A percentile compares a stretch with the other conserved stretches of the same genome.
phyloP scores from a whole-genome alignment of 2,113 vertebrate genomes.

The Periophthalmus modestus region DNA sequence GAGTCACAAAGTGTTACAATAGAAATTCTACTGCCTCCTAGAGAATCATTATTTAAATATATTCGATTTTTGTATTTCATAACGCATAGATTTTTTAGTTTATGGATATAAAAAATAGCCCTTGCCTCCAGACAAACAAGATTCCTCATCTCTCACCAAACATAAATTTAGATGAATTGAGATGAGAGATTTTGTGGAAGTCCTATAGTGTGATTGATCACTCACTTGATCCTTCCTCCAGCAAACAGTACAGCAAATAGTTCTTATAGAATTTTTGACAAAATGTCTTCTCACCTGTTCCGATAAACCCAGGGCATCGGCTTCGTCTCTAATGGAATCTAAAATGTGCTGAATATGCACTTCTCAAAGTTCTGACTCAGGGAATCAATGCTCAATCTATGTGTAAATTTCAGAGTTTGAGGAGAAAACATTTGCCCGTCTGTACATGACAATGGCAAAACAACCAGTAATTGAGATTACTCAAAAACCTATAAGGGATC shows the following conservation, averaged over 20 bases:
- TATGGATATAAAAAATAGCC: too few species aligned
- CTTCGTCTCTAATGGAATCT: conserved; percentile 16
- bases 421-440: not conserved
- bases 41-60: too few species aligned
- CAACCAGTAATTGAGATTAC: not conserved
- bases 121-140: conserved; percentile 40
- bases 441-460: not conserved
- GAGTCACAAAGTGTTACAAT: too few species aligned
- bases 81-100: too few species aligned
- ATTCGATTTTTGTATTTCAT: too few species aligned
- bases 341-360: conserved; percentile 10
- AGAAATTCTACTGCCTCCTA: too few species aligned
- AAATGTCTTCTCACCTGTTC: conserved; percentile 13
- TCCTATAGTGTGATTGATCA: conserved; percentile 10
- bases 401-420: conserved; percentile 12
- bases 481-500: not conserved
- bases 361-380: conserved; percentile 13
- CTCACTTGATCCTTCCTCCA: conserved; percentile 6
- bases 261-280: conserved; percentile 24
- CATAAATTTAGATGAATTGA: conserved; percentile 10
- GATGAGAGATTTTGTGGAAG: conserved; percentile 22
- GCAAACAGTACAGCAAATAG: conserved; percentile 18
- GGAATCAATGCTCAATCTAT: conserved; percentile 16
- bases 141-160: conserved; percentile 26
- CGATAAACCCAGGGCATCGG: not conserved